Conservation (phyloP, 92 coral and sea anemone genomes). For the Heteractis magnifica region DNA sequence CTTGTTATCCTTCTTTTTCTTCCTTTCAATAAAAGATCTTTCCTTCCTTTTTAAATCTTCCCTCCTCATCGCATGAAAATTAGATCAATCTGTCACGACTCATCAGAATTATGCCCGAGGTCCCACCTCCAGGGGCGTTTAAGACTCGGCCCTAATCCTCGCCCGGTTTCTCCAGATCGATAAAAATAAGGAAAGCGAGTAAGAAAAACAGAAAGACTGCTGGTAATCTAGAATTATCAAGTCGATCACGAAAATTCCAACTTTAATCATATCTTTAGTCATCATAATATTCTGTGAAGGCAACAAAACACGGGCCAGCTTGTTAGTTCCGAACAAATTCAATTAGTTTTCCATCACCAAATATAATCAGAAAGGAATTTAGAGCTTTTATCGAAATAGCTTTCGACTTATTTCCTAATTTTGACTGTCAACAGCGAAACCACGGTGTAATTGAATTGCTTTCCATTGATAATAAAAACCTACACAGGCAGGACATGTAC, state of each 20-base stretch:
- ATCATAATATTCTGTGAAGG: background rate
- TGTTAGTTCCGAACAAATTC: slow-evolving; percentile 11
- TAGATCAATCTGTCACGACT: background rate
- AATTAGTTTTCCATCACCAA: slow-evolving; percentile 8
- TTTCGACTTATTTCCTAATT: background rate
- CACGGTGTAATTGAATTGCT: background rate
- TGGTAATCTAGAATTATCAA: too few relatives aligned
- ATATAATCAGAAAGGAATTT: background rate
- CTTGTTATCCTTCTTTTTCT: background rate
- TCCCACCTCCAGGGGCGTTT: background rate
- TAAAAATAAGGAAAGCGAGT: too few relatives aligned
- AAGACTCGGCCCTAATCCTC: too few relatives aligned
- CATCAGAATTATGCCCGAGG: background rate
- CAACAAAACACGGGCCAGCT: background rate
- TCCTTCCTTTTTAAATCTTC: background rate
- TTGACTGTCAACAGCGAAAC: slow-evolving; percentile 1
- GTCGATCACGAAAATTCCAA: too few relatives aligned
- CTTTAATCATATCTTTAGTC: background rate
- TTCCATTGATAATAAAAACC: background rate
- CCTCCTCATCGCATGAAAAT: background rate
- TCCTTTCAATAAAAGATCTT: background rate
- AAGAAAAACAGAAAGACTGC: too few relatives aligned
- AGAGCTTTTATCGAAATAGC: slow-evolving; percentile 5
- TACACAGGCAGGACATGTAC: background rate
- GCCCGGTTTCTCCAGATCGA: too few relatives aligned